Conservation (phyloP, 2,797 vertebrate species). For the Manis pentadactyla region DNA sequence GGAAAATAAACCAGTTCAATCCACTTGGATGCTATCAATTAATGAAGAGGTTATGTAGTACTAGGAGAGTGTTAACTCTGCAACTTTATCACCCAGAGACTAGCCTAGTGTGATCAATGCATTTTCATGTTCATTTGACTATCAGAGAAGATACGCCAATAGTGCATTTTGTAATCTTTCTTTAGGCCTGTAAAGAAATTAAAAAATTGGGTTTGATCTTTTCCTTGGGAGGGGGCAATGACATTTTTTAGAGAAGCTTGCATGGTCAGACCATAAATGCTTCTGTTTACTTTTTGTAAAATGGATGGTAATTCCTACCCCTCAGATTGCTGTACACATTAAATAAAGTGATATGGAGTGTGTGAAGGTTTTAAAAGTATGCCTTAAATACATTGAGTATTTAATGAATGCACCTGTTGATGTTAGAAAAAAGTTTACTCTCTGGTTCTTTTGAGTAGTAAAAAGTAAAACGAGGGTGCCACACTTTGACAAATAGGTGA, state of each 20-base stretch:
- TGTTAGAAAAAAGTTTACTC: not conserved
- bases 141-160: not conserved
- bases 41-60: not conserved
- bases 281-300: conserved; percentile 18
- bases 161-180: not conserved
- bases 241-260: not conserved
- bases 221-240: not conserved
- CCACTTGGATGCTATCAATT: not conserved
- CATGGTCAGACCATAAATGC: not conserved
- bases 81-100: not conserved
- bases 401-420: not conserved
- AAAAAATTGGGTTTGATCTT: conserved; percentile 23
- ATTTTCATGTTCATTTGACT: not conserved
- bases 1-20: not conserved
- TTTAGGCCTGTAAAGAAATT: conserved; percentile 30
- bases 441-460: not conserved
- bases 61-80: not conserved
- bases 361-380: conserved; percentile 40
- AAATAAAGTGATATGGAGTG: not conserved
- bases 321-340: not conserved
- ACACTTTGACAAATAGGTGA: not conserved
- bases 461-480: not conserved
- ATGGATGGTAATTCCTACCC: not conserved
- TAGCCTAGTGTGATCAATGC: not conserved
- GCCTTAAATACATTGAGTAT: not conserved